Evolutionary conservation across 2,113 vertebrate genomes (phyloP).

Genomic region (Sula dactylatra): DNA sequence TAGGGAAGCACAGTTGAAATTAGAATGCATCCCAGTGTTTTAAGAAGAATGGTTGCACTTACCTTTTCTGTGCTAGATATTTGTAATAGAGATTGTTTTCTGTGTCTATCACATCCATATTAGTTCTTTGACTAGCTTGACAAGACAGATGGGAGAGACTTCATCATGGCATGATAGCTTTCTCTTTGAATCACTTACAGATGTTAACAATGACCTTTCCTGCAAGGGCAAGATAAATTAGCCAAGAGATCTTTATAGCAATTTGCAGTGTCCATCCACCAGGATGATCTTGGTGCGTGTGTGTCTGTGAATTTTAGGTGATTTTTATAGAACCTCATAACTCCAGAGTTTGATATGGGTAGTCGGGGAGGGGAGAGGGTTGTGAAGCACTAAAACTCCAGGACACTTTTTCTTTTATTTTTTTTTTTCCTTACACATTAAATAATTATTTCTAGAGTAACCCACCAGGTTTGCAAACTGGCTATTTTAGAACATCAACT

Average conservation of each 20-base stretch:
- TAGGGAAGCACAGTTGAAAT: background rate
- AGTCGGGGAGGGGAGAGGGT: background rate
- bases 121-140: background rate
- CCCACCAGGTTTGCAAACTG: background rate
- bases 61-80: background rate
- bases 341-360: background rate
- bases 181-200: background rate
- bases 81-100: background rate
- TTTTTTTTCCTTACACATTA: background rate
- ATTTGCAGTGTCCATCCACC: background rate
- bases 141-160: background rate
- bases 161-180: background rate
- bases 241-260: background rate
- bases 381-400: background rate
- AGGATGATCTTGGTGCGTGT: background rate
- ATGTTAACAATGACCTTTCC: background rate
- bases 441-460: background rate
- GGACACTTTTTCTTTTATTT: background rate
- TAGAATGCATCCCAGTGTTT: background rate
- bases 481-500: background rate
- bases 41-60: background rate
- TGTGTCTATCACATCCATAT: background rate
- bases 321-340: background rate
- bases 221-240: slow-evolving; percentile 9
- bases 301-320: slow-evolving; percentile 19